phyloP scores from a whole-genome alignment of 2,113 vertebrate genomes.

The Nipponia nippon region DNA sequence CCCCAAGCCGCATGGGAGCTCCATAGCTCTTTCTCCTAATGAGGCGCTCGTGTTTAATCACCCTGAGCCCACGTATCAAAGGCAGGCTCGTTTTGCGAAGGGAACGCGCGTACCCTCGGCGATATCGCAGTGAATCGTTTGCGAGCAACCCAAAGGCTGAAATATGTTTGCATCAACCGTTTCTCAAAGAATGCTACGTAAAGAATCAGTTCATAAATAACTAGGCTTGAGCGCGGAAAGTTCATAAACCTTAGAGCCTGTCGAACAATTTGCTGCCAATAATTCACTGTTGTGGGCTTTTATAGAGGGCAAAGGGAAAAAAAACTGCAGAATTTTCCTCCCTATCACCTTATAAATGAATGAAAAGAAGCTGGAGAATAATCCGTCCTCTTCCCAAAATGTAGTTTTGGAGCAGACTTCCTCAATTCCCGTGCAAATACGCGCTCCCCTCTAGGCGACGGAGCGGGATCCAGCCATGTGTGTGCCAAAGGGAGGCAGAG shows the following conservation, averaged over 20 bases:
- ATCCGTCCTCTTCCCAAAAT: neutral
- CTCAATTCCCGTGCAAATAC: neutral
- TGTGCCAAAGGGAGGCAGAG: neutral
- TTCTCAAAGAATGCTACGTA: neutral
- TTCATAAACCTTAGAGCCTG: neutral
- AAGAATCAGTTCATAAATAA: slow-evolving; percentile 6
- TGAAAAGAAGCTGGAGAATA: neutral
- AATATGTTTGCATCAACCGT: neutral
- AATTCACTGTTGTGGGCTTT: neutral
- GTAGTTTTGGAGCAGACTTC: neutral
- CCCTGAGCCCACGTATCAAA: neutral
- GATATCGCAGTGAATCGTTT: neutral
- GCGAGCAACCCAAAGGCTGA: neutral
- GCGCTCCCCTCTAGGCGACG: neutral
- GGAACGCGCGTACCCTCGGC: neutral
- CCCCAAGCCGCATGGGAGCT: neutral
- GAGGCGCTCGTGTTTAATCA: neutral
- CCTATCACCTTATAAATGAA: neutral
- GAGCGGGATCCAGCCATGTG: neutral
- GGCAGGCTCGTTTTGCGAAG: neutral
- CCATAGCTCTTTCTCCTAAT: neutral
- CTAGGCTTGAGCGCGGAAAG: fast-evolving
- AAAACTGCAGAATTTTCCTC: neutral
- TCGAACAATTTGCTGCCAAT: neutral
- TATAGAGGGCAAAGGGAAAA: neutral